Evolutionary conservation across 1,140 invertebrate genomes (phyloP), one percentile per base, ranked within the genome.

Genomic region (Copidosoma floridanum): DNA sequence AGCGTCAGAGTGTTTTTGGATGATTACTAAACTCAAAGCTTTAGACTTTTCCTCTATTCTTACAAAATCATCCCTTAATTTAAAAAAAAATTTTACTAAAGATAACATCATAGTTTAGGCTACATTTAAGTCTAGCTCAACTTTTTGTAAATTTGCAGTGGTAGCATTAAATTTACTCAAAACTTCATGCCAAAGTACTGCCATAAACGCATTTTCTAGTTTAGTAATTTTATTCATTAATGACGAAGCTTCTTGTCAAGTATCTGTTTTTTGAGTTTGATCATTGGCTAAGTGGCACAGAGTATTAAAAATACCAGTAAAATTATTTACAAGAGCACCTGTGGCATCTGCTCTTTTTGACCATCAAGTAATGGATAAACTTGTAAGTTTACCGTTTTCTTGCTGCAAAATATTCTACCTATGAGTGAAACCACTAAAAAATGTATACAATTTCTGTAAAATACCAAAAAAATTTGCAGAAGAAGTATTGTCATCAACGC

Each of bases 361-460:
- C 54, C 40, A 50, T 27, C 47, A 11, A 14, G 35, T 59, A 3
- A 24, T 37, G 18, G 57, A 50, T 59, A 52, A 41, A 21, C 43
- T 44, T 16, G 12, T 20, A 12, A 51, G 3, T 20, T 41, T 59
- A n/a, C n/a, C n/a, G n/a, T n/a, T n/a, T n/a, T n/a, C n/a, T n/a
- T n/a, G n/a, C n/a, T n/a, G n/a, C n/a, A 2, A 47, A 5, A 41
- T 27, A n/a, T 24, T 11, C 46, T 53, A 66, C 26, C 37, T 47
- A 23, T 56, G 32, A 23, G 52, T 60, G 1, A 57, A 64, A 5
- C 29, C 57, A 58, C n/a, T 48, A 52, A 63, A 63, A 65, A 59
- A 65, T 12, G 21, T 37, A 52, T 35, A 65, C 26, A 65, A 44
- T n/a, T n/a, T n/a, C n/a, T n/a, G n/a, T n/a, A n/a, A n/a, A n/a